Evolutionary conservation across 2,113 vertebrate genomes (phyloP).

Genomic region (Peromyscus polionotus): DNA sequence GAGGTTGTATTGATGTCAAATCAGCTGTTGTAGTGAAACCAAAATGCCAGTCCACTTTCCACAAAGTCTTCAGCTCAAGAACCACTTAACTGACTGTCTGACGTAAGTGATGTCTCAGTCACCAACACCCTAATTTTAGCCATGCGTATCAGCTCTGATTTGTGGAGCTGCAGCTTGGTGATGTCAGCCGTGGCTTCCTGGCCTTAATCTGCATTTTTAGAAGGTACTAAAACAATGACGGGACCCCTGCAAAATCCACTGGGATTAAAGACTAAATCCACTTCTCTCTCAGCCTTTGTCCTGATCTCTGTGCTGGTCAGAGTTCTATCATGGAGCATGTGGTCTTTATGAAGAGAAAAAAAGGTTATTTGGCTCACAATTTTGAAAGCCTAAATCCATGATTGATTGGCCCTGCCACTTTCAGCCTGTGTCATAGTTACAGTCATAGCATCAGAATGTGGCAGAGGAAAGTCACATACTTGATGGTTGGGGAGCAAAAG

Average conservation of each 20-base stretch:
- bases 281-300: background rate
- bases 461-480: background rate
- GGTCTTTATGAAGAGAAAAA: background rate
- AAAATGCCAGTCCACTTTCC: conserved; percentile 19
- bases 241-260: background rate
- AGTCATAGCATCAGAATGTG: background rate
- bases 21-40: background rate
- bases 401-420: background rate
- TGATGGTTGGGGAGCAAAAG: background rate
- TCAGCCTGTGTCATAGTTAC: background rate
- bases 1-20: background rate
- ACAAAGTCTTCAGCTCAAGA: background rate
- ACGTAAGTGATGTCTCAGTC: background rate
- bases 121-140: background rate
- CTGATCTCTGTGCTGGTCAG: background rate
- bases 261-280: background rate
- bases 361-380: background rate
- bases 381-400: background rate
- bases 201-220: background rate
- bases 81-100: background rate
- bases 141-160: background rate
- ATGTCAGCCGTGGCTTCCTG: background rate
- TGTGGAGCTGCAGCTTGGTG: background rate
- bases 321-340: background rate
- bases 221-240: background rate